Evolutionary conservation across 2,113 vertebrate species (phyloP), one percentile per base, ranked within the genome.

Genomic region (Hemicordylus capensis): DNA sequence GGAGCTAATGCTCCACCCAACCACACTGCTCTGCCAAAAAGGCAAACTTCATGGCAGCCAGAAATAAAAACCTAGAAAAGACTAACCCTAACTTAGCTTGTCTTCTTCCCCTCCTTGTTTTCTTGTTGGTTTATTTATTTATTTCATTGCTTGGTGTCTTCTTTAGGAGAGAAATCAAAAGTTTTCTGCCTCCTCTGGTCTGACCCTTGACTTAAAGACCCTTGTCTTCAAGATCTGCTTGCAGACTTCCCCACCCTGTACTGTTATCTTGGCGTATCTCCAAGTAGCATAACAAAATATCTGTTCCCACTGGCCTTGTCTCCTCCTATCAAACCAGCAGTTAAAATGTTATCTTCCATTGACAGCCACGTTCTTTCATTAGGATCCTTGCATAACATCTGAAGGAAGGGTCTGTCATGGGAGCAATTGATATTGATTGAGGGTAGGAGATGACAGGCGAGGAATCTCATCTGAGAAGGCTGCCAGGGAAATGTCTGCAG

Each of bases 311-410:
- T 39, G 77, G 67, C 58, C 84, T 69, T 61, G 76, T 80, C 56
- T 73, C 75, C 80, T 69, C 56, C 76, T 80, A 39, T 85, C 84
- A 46, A 59, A 46, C 42, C 15, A 48, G n/a, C 56, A 85, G 56
- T 73, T 42, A 73, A 85, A 85, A 64, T 73, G 66, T 73, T 85
- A 85, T 85, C 84, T 80, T 61, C 56, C 6, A 63, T 48, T 79
- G 76, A 73, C 76, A 85, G 84, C 76, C 58, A 26, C 15, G 34
- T 85, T 85, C 76, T 80, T 85, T 85, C 84, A 54, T 73, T 80
- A 73, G 17, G 28, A 73, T 59, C 54, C 66, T 80, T 80, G 44
- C 46, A 54, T 80, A 67, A 73, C 67, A 73, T 85, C n/a, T 80
- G 67, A 85, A 80, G 67, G 67, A 79, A 79, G n/a, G 4, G 4